These are phyloP conservation scores for Amiota mariae DNA, from an alignment of 2,888 invertebrate genomes.

Conservation along the genomic window DNA sequence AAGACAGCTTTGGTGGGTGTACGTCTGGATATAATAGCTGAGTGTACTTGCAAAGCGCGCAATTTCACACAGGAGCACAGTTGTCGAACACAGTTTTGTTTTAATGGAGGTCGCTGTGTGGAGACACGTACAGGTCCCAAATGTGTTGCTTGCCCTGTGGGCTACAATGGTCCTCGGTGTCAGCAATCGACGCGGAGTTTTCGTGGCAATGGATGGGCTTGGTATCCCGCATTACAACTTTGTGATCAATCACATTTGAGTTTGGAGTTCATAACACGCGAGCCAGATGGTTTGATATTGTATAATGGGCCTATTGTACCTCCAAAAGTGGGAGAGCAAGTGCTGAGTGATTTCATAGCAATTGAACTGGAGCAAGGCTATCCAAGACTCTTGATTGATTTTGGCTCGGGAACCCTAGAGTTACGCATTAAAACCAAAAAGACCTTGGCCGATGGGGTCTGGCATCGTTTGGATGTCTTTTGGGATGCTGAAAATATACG, in stretches of 20 bases:
- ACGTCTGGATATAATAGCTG: constrained; percentile 90
- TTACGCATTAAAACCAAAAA: constrained; percentile 87
- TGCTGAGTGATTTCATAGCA: constrained; percentile 94
- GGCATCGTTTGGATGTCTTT: constrained; percentile 96
- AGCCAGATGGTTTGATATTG: constrained; percentile 90
- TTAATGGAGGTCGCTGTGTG: constrained; percentile 95
- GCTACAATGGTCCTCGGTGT: constrained; percentile 95
- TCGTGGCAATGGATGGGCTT: constrained; percentile 95
- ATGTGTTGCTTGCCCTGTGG: constrained; percentile 89
- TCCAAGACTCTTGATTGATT: constrained; percentile 91
- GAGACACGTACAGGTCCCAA: constrained; percentile 89
- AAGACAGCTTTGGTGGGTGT: constrained; percentile 97
- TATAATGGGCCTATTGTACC: constrained; percentile 98
- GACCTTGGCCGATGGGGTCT: constrained; percentile 93
- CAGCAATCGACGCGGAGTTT: constrained; percentile 97
- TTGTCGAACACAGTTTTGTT: constrained; percentile 90
- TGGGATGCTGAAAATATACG: constrained; percentile 95
- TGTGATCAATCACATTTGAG: constrained; percentile 95
- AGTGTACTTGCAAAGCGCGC: constrained; percentile 92
- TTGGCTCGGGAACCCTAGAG: constrained; percentile 94
- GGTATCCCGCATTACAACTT: constrained; percentile 96
- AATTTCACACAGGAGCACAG: constrained; percentile 90
- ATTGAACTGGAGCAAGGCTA: constrained; percentile 93
- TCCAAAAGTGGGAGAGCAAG: constrained; percentile 85
- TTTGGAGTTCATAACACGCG: constrained; percentile 93